phyloP scores from a whole-genome alignment of 2,113 vertebrate genomes.

The Ictalurus furcatus region DNA sequence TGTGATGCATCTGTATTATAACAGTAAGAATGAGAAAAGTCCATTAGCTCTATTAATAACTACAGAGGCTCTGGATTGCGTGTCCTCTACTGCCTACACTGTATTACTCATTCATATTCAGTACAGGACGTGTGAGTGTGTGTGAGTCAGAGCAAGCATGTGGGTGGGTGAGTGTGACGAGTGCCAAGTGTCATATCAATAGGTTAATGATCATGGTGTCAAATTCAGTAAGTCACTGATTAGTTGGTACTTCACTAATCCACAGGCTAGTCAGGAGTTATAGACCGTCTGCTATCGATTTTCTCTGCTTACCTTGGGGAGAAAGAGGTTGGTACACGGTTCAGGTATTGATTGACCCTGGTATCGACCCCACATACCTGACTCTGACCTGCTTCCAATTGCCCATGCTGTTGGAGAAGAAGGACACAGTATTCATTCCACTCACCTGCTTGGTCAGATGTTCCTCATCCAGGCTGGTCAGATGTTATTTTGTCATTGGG shows the following conservation, averaged over 20 bases:
- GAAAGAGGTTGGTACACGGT: conserved; percentile 64
- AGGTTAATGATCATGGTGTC: conserved; percentile 79
- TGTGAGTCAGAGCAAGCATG: background rate
- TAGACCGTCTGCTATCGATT: conserved; percentile 76
- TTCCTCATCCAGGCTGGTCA: background rate
- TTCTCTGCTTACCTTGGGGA: conserved; percentile 62
- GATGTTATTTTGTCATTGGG: conserved; percentile 3
- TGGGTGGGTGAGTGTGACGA: background rate
- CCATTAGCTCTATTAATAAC: background rate
- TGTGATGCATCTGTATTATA: background rate
- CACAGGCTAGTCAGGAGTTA: conserved; percentile 74
- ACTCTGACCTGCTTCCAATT: conserved; percentile 44
- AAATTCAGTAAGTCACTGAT: conserved; percentile 78
- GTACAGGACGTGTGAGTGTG: conserved; percentile 6
- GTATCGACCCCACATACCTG: conserved; percentile 66
- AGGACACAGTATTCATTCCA: conserved; percentile 20
- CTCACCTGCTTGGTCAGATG: background rate
- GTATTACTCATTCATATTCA: background rate
- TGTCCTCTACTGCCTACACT: background rate
- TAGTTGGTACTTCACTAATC: conserved; percentile 81
- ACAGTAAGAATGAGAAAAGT: background rate
- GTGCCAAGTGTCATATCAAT: conserved; percentile 73
- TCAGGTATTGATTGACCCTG: conserved; percentile 76
- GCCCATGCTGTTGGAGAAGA: conserved; percentile 31
- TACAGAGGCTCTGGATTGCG: background rate